Percentiles rank a stretch among this genome's conserved stretches.
phyloP scores from a whole-genome alignment of 2,113 vertebrate species.

The Dendropsophus ebraccatus region DNA sequence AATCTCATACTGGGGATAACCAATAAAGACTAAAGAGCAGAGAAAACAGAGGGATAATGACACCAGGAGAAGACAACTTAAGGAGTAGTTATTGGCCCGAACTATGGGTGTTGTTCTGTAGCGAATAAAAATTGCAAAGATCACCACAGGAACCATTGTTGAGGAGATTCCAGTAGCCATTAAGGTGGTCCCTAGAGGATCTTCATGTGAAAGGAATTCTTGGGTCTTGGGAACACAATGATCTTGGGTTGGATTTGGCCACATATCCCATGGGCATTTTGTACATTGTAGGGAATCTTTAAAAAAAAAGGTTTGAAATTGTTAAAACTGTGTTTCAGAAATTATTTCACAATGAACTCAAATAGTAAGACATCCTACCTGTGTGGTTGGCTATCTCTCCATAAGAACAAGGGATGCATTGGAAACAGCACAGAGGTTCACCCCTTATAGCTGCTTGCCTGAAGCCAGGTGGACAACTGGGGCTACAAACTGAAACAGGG shows the following conservation, averaged over 20 bases:
- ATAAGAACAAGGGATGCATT: constrained; percentile 75
- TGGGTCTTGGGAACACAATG: too few relatives aligned
- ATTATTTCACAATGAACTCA: background rate
- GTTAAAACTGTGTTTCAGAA: background rate
- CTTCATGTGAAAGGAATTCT: too few relatives aligned
- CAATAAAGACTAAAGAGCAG: background rate
- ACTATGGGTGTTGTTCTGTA: too few relatives aligned
- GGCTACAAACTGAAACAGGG: constrained; percentile 75
- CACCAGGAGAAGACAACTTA: constrained; percentile 45
- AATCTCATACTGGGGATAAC: too few relatives aligned
- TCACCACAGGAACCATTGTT: too few relatives aligned
- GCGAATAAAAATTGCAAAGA: too few relatives aligned
- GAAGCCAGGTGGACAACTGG: constrained; percentile 73
- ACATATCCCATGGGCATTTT: constrained; percentile 31
- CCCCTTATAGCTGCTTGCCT: constrained; percentile 72
- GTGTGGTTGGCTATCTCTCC: constrained; percentile 78
- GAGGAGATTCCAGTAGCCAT: too few relatives aligned
- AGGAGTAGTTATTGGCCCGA: constrained; percentile 33
- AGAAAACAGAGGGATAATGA: constrained; percentile 34
- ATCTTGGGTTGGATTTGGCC: constrained; percentile 17
- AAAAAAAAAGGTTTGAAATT: background rate
- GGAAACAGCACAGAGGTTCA: constrained; percentile 54
- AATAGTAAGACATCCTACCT: constrained; percentile 62
- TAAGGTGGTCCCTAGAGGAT: too few relatives aligned
- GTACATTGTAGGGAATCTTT: constrained; percentile 25